These are phyloP conservation scores for Melanotaenia boesemani DNA, from an alignment of 2,797 vertebrate genomes.

Conservation along the genomic window DNA sequence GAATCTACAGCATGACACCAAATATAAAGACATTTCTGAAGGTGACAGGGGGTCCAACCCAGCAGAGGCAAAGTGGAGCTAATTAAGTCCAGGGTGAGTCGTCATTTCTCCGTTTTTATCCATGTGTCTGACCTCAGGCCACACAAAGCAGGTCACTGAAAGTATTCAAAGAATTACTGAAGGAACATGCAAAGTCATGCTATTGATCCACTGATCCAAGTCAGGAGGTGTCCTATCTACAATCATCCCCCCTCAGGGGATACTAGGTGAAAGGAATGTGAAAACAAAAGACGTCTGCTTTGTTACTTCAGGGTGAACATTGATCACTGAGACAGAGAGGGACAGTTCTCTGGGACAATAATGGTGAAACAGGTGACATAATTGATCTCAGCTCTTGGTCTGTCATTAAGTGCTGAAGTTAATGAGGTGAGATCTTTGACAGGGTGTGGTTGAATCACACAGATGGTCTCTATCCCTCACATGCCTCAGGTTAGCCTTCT, in stretches of 20 bases:
- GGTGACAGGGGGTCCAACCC: too few species aligned
- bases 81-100: too few species aligned
- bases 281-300: constrained; percentile 45
- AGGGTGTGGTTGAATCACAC: not conserved
- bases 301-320: constrained; percentile 34
- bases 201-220: constrained; percentile 69
- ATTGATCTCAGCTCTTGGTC: constrained; percentile 33
- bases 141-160: constrained; percentile 54
- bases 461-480: not conserved
- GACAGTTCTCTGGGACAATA: constrained; percentile 20
- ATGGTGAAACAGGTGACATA: constrained; percentile 21
- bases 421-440: constrained; percentile 12
- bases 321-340: constrained; percentile 35
- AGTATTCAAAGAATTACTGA: constrained; percentile 46
- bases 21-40: too few species aligned
- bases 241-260: constrained; percentile 46
- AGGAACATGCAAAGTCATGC: constrained; percentile 67
- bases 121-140: constrained; percentile 31
- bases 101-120: constrained; percentile 11
- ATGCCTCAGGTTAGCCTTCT: constrained; percentile 1
- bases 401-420: constrained; percentile 32
- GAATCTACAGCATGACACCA: not conserved
- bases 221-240: constrained; percentile 62
- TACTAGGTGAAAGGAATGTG: constrained; percentile 56
- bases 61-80: too few species aligned